Evolutionary conservation across 1,140 invertebrate genomes (phyloP).

Genomic region (Eueides isabella): DNA sequence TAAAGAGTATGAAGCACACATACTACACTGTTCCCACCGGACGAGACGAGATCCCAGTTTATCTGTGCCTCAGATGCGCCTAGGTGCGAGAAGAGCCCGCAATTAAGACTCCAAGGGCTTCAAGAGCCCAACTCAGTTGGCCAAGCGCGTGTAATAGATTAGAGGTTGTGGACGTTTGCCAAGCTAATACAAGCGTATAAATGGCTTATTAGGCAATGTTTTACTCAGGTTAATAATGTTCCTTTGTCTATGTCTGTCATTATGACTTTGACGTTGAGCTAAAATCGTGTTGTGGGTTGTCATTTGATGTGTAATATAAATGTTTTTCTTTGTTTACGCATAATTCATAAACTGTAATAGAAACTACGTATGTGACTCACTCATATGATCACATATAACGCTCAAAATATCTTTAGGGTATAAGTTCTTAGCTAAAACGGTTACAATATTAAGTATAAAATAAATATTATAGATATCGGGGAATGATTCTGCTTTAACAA

Average conservation of each 20-base stretch:
- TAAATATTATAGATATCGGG: slow-evolving; percentile 25
- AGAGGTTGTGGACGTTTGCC: too few relatives aligned
- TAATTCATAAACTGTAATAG: slow-evolving; percentile 30
- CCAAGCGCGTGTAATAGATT: too few relatives aligned
- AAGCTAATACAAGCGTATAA: too few relatives aligned
- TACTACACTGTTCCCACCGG: too few relatives aligned
- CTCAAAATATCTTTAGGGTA: not conserved
- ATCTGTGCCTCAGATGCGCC: too few relatives aligned
- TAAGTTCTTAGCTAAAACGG: slow-evolving; percentile 12
- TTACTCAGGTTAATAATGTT: too few relatives aligned
- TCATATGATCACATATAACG: slow-evolving; percentile 15
- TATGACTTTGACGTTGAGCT: not conserved
- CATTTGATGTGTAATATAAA: not conserved
- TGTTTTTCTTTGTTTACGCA: slow-evolving; percentile 38
- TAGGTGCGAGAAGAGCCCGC: too few relatives aligned
- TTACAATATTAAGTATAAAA: not conserved
- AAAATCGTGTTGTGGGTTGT: not conserved
- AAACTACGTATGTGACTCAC: slow-evolving; percentile 35
- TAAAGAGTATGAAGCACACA: too few relatives aligned
- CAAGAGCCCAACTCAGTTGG: too few relatives aligned
- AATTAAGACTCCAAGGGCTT: too few relatives aligned
- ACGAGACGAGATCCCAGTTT: too few relatives aligned
- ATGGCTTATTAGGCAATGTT: not conserved
- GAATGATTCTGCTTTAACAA: slow-evolving; percentile 54
- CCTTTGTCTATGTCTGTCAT: not conserved